Evolutionary conservation across 2,797 vertebrate genomes (phyloP).

Genomic region (Myiotriccus ornatus): DNA sequence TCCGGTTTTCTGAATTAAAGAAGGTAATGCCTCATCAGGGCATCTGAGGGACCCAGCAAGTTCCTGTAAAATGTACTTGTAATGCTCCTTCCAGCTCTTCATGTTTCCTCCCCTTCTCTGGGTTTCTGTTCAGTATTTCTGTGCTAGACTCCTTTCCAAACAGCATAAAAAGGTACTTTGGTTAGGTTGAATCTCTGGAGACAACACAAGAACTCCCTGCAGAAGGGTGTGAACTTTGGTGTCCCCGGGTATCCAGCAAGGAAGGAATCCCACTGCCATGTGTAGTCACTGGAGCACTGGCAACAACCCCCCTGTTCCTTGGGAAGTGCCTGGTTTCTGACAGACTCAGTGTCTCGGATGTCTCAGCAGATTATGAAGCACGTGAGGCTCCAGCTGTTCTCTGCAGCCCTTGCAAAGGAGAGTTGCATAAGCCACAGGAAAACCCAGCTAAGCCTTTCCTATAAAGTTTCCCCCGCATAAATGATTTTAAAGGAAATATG

Average conservation of each 20-base stretch:
- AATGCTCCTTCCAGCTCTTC: background rate
- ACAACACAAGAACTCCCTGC: background rate
- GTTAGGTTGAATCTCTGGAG: background rate
- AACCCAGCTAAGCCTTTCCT: background rate
- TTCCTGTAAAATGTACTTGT: background rate
- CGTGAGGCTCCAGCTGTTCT: background rate
- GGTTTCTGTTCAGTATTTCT: background rate
- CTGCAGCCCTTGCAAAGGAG: background rate
- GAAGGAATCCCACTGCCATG: fast-evolving
- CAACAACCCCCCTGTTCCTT: background rate
- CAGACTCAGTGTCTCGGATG: background rate
- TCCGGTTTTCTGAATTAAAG: background rate
- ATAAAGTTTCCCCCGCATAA: background rate
- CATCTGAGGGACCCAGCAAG: background rate
- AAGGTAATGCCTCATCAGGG: background rate
- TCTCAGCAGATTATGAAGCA: background rate
- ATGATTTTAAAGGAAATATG: background rate
- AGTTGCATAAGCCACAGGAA: background rate
- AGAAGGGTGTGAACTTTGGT: background rate
- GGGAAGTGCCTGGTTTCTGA: background rate
- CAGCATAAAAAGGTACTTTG: background rate
- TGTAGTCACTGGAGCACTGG: fast-evolving
- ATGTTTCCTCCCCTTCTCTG: background rate
- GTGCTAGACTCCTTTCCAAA: background rate
- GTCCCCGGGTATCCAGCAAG: background rate